phyloP scores from a whole-genome alignment of 2,113 vertebrate genomes.

The Elanus axillaris region DNA sequence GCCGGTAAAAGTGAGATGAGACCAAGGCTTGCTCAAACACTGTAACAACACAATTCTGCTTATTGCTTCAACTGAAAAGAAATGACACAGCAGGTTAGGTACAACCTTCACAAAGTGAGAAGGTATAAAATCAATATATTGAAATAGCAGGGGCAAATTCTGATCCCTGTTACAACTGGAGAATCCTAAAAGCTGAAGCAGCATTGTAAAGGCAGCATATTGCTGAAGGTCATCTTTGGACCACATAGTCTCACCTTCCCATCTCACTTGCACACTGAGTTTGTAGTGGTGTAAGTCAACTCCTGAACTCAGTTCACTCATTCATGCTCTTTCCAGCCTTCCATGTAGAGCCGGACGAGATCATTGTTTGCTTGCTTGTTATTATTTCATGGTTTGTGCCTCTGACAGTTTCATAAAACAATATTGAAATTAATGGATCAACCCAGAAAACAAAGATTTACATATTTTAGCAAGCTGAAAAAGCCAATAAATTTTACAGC shows the following conservation, averaged over 20 bases:
- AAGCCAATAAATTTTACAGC: neutral
- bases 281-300: neutral
- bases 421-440: neutral
- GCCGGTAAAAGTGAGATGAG: neutral
- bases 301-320: neutral
- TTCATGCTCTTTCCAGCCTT: neutral
- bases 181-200: neutral
- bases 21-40: neutral
- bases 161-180: neutral
- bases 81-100: neutral
- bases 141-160: accelerated
- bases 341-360: accelerated
- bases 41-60: neutral
- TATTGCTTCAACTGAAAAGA: neutral
- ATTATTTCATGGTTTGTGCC: neutral
- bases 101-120: neutral
- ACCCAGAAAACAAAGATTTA: neutral
- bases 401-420: neutral
- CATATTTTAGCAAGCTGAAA: neutral
- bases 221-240: neutral
- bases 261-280: neutral
- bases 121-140: neutral
- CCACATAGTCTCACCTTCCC: neutral
- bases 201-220: neutral
- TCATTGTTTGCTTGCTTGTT: neutral